Conservation (phyloP, 2,888 invertebrate species). For the Pristionchus mayeri region DNA sequence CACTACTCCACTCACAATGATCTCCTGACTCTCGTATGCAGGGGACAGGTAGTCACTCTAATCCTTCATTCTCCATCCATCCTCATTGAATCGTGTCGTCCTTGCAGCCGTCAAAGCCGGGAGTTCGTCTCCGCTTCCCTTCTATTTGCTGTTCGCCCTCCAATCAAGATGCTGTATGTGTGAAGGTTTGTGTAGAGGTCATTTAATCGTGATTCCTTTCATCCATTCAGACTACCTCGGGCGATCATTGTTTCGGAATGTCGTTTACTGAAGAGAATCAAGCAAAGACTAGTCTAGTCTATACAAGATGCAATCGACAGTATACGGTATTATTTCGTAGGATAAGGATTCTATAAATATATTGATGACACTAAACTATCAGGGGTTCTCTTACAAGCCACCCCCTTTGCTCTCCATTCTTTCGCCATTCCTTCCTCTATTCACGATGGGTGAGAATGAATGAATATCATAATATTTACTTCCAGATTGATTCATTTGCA, state of each 20-base stretch:
- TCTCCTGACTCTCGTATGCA: conserved; percentile 63
- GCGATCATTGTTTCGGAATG: conserved; percentile 46
- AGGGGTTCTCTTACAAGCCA: conserved; percentile 64
- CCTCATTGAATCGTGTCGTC: not conserved
- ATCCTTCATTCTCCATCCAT: not conserved
- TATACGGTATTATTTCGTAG: conserved; percentile 57
- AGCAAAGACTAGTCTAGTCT: conserved; percentile 53
- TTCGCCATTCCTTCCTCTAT: conserved; percentile 65
- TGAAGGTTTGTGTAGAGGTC: conserved; percentile 45
- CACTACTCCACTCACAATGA: conserved; percentile 56
- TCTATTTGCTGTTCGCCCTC: conserved; percentile 63
- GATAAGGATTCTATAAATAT: not conserved
- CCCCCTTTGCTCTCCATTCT: conserved; percentile 60
- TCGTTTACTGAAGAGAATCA: not conserved
- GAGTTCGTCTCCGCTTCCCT: conserved; percentile 57
- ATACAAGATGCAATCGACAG: conserved; percentile 66
- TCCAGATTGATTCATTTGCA: not conserved
- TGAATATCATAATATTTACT: conserved; percentile 7
- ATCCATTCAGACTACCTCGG: not conserved
- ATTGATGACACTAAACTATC: not conserved
- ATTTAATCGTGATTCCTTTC: not conserved
- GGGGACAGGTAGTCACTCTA: conserved; percentile 57
- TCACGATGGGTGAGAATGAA: conserved; percentile 53
- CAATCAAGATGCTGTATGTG: conserved; percentile 65
- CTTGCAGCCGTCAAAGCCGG: conserved; percentile 58